phyloP scores from a whole-genome alignment of 2,113 vertebrate genomes.

The Bagarius yarrelli region DNA sequence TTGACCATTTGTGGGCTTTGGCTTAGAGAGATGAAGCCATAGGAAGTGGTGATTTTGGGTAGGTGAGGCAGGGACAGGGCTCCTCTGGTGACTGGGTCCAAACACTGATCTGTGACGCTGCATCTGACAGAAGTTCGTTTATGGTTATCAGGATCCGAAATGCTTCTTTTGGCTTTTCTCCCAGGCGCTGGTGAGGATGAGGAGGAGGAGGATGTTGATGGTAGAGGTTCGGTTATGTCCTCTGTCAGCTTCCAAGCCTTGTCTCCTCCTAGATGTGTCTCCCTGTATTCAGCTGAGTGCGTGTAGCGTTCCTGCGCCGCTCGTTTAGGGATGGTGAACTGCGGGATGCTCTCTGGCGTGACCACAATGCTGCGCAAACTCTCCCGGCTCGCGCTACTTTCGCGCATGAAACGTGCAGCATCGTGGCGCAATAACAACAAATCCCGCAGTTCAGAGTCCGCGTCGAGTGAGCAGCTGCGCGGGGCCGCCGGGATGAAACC shows the following conservation, averaged over 20 bases:
- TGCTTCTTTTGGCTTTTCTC: slow-evolving; percentile 19
- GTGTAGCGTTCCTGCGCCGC: slow-evolving; percentile 49
- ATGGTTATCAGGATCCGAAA: slow-evolving; percentile 47
- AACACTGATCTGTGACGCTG: slow-evolving; percentile 55
- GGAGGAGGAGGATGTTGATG: slow-evolving; percentile 36
- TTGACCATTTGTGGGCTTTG: slow-evolving; percentile 74
- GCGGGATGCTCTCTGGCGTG: slow-evolving; percentile 71
- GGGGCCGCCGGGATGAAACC: slow-evolving; percentile 44
- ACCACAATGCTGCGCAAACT: slow-evolving; percentile 63
- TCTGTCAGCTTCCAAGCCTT: background rate
- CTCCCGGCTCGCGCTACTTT: slow-evolving; percentile 59
- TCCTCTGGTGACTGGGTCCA: slow-evolving; percentile 60
- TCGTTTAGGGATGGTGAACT: slow-evolving; percentile 74
- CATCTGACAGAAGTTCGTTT: slow-evolving; percentile 41
- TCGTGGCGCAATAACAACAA: slow-evolving; percentile 52
- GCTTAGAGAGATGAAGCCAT: slow-evolving; percentile 71
- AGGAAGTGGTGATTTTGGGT: slow-evolving; percentile 67
- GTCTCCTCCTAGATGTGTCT: slow-evolving; percentile 33
- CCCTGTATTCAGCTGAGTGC: slow-evolving; percentile 33
- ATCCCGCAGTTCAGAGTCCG: slow-evolving; percentile 26
- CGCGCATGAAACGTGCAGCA: slow-evolving; percentile 62
- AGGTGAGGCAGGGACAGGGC: slow-evolving; percentile 74
- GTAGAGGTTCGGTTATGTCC: slow-evolving; percentile 28
- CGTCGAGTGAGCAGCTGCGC: background rate
- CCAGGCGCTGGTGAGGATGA: slow-evolving; percentile 43